Evolutionary conservation across 2,888 invertebrate species (phyloP).

Genomic region (Pherbina coryleti): DNA sequence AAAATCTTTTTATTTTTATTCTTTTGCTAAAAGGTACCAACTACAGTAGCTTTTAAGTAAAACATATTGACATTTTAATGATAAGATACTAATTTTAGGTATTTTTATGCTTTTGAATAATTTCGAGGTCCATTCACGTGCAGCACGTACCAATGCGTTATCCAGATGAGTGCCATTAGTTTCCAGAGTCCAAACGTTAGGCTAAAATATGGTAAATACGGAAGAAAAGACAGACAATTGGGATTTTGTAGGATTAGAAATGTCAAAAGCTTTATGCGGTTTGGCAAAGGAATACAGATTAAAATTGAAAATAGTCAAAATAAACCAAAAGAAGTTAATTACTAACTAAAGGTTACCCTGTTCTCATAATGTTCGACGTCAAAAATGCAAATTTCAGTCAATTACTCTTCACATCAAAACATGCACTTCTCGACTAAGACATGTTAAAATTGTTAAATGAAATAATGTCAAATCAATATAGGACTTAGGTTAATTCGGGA

Average conservation of each 20-base stretch:
- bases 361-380: no score
- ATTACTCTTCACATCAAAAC: no score
- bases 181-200: constrained; percentile 59
- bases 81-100: background rate
- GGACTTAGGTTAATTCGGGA: no score
- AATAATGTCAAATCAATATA: no score
- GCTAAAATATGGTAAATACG: constrained; percentile 56
- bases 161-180: constrained; percentile 59
- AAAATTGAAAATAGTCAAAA: background rate
- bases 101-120: background rate
- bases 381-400: no score
- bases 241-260: constrained; percentile 4
- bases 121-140: constrained; percentile 12
- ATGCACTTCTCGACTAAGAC: no score
- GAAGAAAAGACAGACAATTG: background rate
- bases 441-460: no score
- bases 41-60: constrained; percentile 12
- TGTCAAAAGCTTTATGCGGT: background rate
- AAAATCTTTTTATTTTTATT: background rate
- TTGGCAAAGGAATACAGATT: background rate
- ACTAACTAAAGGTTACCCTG: background rate
- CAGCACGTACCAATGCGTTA: constrained; percentile 53
- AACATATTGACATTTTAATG: background rate
- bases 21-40: constrained; percentile 10
- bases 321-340: background rate